Evolutionary conservation across 2,113 vertebrate species (phyloP).

Genomic region (Laticauda laticaudata): DNA sequence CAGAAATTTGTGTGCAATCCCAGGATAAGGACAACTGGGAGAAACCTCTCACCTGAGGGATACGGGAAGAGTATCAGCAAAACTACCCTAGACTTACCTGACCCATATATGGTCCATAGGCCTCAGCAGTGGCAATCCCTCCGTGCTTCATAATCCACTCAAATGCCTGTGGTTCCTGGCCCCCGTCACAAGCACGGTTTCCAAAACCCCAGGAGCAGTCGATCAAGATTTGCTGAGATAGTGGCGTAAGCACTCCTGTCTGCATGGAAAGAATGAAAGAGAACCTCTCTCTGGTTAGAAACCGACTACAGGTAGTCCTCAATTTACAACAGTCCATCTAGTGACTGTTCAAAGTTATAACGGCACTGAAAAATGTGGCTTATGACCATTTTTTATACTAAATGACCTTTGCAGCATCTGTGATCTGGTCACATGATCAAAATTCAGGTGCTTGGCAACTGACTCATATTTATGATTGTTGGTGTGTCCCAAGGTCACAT

Average conservation of each 20-base stretch:
- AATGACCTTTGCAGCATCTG: no score
- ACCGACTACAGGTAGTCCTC: neutral
- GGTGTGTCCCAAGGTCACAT: no score
- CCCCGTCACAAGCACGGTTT: constrained; percentile 74
- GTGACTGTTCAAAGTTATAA: no score
- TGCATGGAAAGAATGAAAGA: constrained; percentile 21
- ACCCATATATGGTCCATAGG: constrained; percentile 73
- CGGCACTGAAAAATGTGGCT: no score
- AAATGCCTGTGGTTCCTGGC: constrained; percentile 72
- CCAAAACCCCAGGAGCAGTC: constrained; percentile 77
- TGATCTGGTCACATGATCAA: no score
- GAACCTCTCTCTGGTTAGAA: neutral
- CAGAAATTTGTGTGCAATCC: neutral
- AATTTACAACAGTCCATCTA: no score
- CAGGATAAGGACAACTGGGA: neutral
- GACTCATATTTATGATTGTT: no score
- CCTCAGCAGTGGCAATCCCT: constrained; percentile 70
- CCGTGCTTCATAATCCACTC: constrained; percentile 78
- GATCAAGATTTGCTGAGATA: constrained; percentile 76
- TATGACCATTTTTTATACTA: no score
- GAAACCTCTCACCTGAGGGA: neutral
- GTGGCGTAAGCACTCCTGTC: constrained; percentile 66
- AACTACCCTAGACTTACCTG: constrained; percentile 59
- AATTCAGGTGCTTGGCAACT: no score
- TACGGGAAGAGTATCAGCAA: neutral